Evolutionary conservation across 2,888 invertebrate species (phyloP), one percentile per base, ranked within the genome.

Genomic region (Apamea crenata): DNA sequence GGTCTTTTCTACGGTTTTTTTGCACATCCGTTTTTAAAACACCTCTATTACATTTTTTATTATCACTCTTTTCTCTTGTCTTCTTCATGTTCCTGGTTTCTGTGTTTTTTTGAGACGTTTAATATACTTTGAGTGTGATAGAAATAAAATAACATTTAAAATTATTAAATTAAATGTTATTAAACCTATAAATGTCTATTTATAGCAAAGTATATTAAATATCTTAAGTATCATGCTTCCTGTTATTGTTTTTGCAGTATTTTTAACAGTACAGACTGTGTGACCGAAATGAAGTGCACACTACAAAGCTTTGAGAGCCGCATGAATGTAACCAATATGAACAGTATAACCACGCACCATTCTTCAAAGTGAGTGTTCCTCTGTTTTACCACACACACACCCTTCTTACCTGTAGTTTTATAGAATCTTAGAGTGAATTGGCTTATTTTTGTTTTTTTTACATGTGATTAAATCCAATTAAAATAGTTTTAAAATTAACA

Each of bases 191-290:
- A 59, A 29, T n/a, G 14, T 65, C 67, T 76, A 61, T 56, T 67
- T 21, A 65, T 77, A 68, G 32, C 78, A 83, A 85, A 86, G 89
- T 86, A 84, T 88, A 87, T 88, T 90, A 84, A 88, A 83, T 82
- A 83, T 86, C 79, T 87, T 83, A 88, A 88, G 89, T 91, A 93
- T 92, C 94, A 92, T 88, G 95, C 95, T 95, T 95, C 85, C 87
- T 93, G 93, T 95, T 94, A 94, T 96, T 96, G 95, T 96, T 95
- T 95, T 96, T 96, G 95, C 97, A 97, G 96, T 96, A 95, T 95
- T 96, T 96, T 96, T 96, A 96, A 96, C 95, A 96, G 96, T 96
- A 95, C 96, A 95, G 96, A 96, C 93, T 94, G 94, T 96, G 94
- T 96, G 95, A 96, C 94, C 91, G 96, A 96, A 95, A 92, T 94